phyloP scores from a whole-genome alignment of 1,140 invertebrate species.

The Pectinophora gossypiella region DNA sequence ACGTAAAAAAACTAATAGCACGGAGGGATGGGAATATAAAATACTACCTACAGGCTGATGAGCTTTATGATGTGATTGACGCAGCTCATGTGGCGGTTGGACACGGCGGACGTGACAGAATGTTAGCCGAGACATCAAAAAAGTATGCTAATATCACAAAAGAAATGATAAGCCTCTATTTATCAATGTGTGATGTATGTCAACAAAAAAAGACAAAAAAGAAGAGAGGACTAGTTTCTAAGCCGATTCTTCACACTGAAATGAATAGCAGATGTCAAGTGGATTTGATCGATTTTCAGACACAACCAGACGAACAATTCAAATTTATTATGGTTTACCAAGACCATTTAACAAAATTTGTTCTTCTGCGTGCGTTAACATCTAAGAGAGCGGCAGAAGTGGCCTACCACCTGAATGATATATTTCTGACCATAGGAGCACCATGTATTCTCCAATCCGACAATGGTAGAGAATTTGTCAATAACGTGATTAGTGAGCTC shows the following conservation, averaged over 20 bases:
- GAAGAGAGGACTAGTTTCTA: conserved; percentile 3
- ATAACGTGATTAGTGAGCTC: conserved; percentile 41
- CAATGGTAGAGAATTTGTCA: conserved; percentile 56
- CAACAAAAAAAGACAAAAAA: conserved; percentile 3
- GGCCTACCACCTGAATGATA: conserved; percentile 28
- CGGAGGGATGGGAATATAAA: background rate
- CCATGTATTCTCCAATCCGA: conserved; percentile 50
- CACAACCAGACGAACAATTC: conserved; percentile 49
- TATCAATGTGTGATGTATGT: conserved; percentile 4
- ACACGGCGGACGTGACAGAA: conserved; percentile 2
- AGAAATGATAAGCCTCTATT: background rate
- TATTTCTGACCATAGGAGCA: conserved; percentile 52
- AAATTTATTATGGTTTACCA: conserved; percentile 71
- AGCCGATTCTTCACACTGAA: conserved; percentile 3
- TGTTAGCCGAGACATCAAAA: conserved; percentile 10
- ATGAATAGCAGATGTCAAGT: conserved; percentile 50
- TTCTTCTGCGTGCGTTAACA: conserved; percentile 33
- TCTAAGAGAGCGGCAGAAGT: conserved; percentile 40
- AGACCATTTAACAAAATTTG: conserved; percentile 69
- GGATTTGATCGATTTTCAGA: conserved; percentile 69
- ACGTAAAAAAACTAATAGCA: background rate
- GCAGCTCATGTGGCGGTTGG: background rate
- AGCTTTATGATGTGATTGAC: conserved; percentile 3
- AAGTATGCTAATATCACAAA: conserved; percentile 17
- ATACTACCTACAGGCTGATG: conserved; percentile 2